Conservation (phyloP, 2,797 vertebrate genomes). For the Catamblyrhynchus diadema region DNA sequence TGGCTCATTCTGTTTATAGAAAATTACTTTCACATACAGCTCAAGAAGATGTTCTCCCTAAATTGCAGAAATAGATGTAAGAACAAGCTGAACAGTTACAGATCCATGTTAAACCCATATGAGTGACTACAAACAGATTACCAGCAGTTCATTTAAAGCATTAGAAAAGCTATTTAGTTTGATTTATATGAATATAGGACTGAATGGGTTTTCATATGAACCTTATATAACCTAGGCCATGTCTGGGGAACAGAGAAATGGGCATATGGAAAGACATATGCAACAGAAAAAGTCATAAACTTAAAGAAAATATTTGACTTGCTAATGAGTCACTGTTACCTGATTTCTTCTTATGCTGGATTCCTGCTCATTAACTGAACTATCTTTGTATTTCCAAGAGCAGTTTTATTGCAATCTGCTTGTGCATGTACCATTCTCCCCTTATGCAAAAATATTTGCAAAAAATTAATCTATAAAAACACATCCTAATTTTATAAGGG, state of each 20-base stretch:
- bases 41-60: background rate
- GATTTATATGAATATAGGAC: background rate
- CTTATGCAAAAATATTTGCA: background rate
- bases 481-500: background rate
- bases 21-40: constrained; percentile 7
- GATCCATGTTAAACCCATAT: background rate
- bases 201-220: background rate
- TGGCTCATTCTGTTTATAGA: background rate
- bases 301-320: background rate
- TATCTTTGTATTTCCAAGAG: background rate
- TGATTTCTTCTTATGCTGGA: background rate
- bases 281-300: background rate
- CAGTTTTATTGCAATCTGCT: accelerated
- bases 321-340: background rate
- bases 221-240: background rate
- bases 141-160: background rate
- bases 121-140: background rate
- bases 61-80: constrained; percentile 29
- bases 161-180: background rate
- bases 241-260: background rate
- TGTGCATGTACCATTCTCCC: background rate
- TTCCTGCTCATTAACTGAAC: background rate
- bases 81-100: background rate
- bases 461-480: background rate
- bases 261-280: background rate